These are phyloP conservation scores for Unio pictorum DNA, from an alignment of 2,888 invertebrate genomes.

Conservation along the genomic window DNA sequence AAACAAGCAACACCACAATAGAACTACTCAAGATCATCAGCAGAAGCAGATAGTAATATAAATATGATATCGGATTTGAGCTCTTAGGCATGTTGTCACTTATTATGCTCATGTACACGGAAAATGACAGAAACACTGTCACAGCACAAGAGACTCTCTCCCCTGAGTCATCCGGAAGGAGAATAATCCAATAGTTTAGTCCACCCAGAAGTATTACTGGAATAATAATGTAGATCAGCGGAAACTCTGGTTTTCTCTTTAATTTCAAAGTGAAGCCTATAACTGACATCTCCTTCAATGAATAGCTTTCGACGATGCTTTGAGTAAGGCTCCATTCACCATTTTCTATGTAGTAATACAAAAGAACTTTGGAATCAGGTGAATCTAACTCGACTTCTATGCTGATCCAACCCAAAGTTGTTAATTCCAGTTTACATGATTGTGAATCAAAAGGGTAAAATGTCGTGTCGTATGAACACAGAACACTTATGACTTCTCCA, in stretches of 20 bases:
- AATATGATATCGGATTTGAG: slow-evolving; percentile 21
- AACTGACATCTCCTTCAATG: neutral
- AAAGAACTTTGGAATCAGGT: neutral
- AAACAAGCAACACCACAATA: slow-evolving; percentile 15
- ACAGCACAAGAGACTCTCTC: slow-evolving; percentile 25
- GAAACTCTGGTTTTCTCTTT: slow-evolving; percentile 13
- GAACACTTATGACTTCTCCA: slow-evolving; percentile 8
- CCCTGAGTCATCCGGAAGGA: slow-evolving; percentile 25
- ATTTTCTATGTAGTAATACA: slow-evolving; percentile 7
- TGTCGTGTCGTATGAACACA: slow-evolving; percentile 21
- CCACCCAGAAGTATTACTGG: slow-evolving; percentile 22
- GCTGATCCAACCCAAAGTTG: neutral
- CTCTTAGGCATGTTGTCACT: slow-evolving; percentile 27
- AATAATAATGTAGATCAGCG: slow-evolving; percentile 18
- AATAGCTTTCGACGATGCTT: neutral
- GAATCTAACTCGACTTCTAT: slow-evolving; percentile 2
- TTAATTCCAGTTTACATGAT: slow-evolving; percentile 8
- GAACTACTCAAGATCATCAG: slow-evolving; percentile 17
- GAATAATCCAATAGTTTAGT: slow-evolving; percentile 21
- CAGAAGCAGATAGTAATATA: slow-evolving; percentile 25
- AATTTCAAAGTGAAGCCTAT: slow-evolving; percentile 9
- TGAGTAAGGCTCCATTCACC: slow-evolving; percentile 12
- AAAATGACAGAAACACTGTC: slow-evolving; percentile 25
- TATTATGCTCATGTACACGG: slow-evolving; percentile 29
- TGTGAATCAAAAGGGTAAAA: slow-evolving; percentile 26